Evolutionary conservation across 53 echinoderm and acorn worm species (phyloP), one percentile per base, ranked within the genome.

Genomic region (Echinometra lucunter): DNA sequence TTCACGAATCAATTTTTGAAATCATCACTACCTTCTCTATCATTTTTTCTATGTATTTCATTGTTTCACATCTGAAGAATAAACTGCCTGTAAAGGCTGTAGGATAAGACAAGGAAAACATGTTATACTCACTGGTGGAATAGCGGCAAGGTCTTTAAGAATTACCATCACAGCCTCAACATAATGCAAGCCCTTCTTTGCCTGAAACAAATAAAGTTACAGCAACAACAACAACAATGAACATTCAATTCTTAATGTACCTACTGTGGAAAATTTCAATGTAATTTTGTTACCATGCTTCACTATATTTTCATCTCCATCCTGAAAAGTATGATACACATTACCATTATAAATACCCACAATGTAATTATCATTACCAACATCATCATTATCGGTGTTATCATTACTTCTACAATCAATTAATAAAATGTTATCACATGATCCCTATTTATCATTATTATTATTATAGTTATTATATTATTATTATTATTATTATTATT

Each of bases 131-230:
- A 98, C 98, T 96, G 95, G 94, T 30, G 94, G 96, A 40, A 96
- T 94, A 21, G 96, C 95, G 47, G 97, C 96, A 34, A 99, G 37
- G 67, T 99, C 99, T 40, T 96, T 85, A 12, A 98, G 93, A 35
- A 98, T 70, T 19, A 96, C 74, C 27, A 99, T 80, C 16, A 97
- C 97, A 28, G 98, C 97, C 74, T 99, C 98, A 38, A 95, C 94
- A 82, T 97, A 99, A 89, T 97, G 95, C 16, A 98, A 69, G 13
- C 98, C 99, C 88, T 95, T 89, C 95, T 91, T 94, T 11, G 95
- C 95, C 99, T 99, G 58, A 63, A 90, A 57, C 38, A 66, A 88
- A 88, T 15, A 55, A 23, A 88, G 28, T 45, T 0, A 8, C 7
- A 9, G 18, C 17, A 89, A 19, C 0, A 89, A 25, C 4, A 87